Evolutionary conservation across 2,113 vertebrate species (phyloP).

Genomic region (Saccopteryx bilineata): DNA sequence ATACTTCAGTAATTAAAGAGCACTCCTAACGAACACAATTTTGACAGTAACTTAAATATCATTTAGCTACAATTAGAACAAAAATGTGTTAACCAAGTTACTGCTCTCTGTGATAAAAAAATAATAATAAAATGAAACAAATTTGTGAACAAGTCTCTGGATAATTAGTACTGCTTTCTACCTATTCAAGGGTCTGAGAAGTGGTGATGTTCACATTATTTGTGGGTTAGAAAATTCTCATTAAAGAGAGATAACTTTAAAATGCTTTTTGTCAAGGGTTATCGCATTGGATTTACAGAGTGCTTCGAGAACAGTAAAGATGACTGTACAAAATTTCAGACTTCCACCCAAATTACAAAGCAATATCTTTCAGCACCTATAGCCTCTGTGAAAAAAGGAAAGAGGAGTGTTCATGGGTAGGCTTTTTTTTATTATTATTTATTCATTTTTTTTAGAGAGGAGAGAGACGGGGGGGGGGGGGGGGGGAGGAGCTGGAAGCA

Average conservation of each 20-base stretch:
- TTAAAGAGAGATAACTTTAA: not conserved
- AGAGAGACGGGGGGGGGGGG: no score
- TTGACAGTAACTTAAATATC: not conserved
- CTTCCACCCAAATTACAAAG: not conserved
- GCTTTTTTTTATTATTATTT: no score
- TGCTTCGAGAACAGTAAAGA: not conserved
- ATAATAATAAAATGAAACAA: not conserved
- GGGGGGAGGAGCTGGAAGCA: no score
- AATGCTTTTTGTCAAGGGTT: not conserved
- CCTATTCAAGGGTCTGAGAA: not conserved
- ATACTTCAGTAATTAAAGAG: constrained; percentile 1
- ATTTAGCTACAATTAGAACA: not conserved
- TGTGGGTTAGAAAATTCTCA: not conserved
- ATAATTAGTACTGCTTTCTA: constrained; percentile 26
- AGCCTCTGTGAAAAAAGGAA: not conserved
- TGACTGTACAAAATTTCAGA: not conserved
- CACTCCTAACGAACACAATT: not conserved
- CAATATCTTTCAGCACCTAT: not conserved
- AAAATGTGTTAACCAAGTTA: not conserved
- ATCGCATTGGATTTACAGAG: not conserved
- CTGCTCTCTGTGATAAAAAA: not conserved
- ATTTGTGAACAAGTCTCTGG: not conserved
- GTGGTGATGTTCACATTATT: not conserved
- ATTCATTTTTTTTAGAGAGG: no score
- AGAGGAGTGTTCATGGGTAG: not conserved